Percentiles rank a stretch among this genome's conserved stretches.
These are phyloP conservation scores for Heliconius melpomene DNA, from an alignment of 1,140 invertebrate species.

Conservation along the genomic window DNA sequence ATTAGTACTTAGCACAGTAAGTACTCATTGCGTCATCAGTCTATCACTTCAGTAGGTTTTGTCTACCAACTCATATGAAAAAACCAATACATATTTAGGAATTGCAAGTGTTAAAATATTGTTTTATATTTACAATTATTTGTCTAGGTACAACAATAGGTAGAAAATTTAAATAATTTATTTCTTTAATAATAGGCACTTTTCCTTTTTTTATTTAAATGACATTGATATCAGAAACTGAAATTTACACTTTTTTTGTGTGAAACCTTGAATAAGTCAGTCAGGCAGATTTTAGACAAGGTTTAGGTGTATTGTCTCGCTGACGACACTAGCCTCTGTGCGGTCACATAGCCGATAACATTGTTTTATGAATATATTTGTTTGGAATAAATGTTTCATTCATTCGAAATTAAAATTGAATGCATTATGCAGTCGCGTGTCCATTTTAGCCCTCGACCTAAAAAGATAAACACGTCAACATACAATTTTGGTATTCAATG, in stretches of 20 bases:
- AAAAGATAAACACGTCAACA: conserved; percentile 13
- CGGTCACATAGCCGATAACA: conserved; percentile 19
- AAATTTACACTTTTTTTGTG: conserved; percentile 13
- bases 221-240: conserved; percentile 2
- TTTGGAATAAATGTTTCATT: conserved; percentile 21
- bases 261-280: conserved; percentile 28
- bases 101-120: too few relatives aligned
- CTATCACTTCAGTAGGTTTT: too few relatives aligned
- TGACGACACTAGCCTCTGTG: conserved; percentile 17
- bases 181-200: background rate
- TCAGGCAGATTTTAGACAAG: conserved; percentile 22
- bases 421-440: conserved; percentile 7
- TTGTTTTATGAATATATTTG: conserved; percentile 19
- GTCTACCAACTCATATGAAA: too few relatives aligned
- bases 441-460: conserved; percentile 14
- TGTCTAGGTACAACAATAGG: too few relatives aligned
- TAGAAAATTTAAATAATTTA: too few relatives aligned
- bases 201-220: conserved; percentile 2
- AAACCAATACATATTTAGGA: too few relatives aligned
- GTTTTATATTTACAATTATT: too few relatives aligned
- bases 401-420: conserved; percentile 13
- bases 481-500: background rate
- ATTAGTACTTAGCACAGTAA: too few relatives aligned
- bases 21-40: too few relatives aligned
- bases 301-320: conserved; percentile 24